Percentiles rank a stretch among this genome's conserved stretches.
Evolutionary conservation across 2,797 vertebrate species (phyloP).

Genomic region (Glossophaga mutica): DNA sequence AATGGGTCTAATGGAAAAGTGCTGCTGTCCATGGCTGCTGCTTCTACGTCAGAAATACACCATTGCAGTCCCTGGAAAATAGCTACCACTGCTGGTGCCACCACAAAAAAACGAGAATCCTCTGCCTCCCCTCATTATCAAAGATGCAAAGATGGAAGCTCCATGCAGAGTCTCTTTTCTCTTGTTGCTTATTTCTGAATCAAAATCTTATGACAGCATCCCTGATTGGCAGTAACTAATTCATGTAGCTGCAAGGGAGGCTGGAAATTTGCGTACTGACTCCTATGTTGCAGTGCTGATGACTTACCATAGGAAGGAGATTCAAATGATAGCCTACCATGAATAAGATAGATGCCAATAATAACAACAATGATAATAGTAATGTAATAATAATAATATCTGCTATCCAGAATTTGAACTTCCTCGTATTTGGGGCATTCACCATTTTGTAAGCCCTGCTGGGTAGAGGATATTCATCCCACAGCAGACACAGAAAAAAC

Average conservation of each 20-base stretch:
- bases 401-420: background rate
- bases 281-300: background rate
- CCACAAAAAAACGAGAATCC: background rate
- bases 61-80: background rate
- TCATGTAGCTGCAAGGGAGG: background rate
- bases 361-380: too few relatives aligned
- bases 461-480: background rate
- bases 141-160: background rate
- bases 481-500: background rate
- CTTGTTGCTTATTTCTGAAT: background rate
- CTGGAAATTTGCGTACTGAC: background rate
- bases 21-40: background rate
- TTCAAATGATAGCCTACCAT: background rate
- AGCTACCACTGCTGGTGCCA: background rate
- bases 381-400: background rate
- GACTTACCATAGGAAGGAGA: background rate
- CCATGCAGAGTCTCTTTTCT: background rate
- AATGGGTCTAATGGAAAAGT: background rate
- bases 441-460: background rate
- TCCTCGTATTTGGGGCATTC: background rate
- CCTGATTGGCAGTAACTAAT: background rate
- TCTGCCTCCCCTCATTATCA: background rate
- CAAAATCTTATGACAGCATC: background rate
- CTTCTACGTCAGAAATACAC: background rate
- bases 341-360: background rate